A percentile compares a stretch with the other conserved stretches of the same genome.
Conservation (phyloP, 1,140 invertebrate species). For the Mycetomoellerius zeteki region DNA sequence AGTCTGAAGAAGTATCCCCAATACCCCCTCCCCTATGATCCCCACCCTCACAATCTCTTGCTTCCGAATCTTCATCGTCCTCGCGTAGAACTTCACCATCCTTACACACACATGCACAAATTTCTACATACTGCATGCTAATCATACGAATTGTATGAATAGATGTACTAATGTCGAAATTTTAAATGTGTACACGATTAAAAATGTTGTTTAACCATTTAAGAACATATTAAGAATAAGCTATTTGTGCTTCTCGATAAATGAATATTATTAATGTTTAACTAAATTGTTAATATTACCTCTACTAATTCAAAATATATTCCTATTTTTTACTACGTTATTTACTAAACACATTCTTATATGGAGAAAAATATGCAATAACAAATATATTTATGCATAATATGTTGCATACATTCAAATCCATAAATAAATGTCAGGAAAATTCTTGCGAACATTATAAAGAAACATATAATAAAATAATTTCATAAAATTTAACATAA, state of each 20-base stretch:
- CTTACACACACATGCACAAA: slow-evolving; percentile 86
- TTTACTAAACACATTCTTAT: slow-evolving; percentile 44
- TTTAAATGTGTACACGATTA: slow-evolving; percentile 37
- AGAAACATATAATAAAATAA: slow-evolving; percentile 27
- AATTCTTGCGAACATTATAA: slow-evolving; percentile 18
- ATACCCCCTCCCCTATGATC: slow-evolving; percentile 81
- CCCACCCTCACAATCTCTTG: slow-evolving; percentile 83
- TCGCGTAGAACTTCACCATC: slow-evolving; percentile 84
- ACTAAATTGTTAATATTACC: slow-evolving; percentile 27
- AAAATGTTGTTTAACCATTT: background rate
- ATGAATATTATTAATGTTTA: slow-evolving; percentile 13
- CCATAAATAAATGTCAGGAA: background rate
- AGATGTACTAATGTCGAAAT: slow-evolving; percentile 2
- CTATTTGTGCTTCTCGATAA: slow-evolving; percentile 1
- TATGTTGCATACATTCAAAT: slow-evolving; percentile 4
- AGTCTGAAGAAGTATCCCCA: slow-evolving; percentile 83
- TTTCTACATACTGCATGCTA: slow-evolving; percentile 85
- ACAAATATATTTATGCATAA: slow-evolving; percentile 14
- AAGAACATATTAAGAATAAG: slow-evolving; percentile 1
- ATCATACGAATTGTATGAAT: slow-evolving; percentile 64
- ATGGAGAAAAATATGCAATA: slow-evolving; percentile 27
- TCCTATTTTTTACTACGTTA: slow-evolving; percentile 44
- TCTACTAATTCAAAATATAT: slow-evolving; percentile 20
- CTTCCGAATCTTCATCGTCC: slow-evolving; percentile 83
- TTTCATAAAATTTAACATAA: background rate